These are phyloP conservation scores for Semicossyphus pulcher DNA, from an alignment of 2,113 vertebrate genomes.

Conservation along the genomic window DNA sequence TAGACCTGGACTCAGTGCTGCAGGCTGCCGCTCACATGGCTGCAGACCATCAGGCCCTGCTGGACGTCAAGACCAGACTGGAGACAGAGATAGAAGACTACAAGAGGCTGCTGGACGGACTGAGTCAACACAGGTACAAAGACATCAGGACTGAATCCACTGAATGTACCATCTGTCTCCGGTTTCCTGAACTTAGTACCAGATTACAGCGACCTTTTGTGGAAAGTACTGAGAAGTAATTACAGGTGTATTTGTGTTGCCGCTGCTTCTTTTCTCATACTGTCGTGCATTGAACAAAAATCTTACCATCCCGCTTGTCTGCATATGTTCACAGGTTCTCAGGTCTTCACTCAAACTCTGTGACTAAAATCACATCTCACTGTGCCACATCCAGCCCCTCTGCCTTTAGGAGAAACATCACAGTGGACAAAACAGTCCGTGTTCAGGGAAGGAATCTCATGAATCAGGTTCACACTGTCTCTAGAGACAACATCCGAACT, in stretches of 20 bases:
- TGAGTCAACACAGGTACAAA: neutral
- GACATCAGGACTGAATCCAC: too few species aligned
- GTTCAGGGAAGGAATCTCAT: neutral
- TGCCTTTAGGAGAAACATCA: neutral
- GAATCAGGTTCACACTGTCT: neutral
- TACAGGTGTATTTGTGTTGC: too few species aligned
- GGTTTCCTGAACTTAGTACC: neutral
- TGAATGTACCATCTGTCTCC: neutral
- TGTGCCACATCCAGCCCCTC: neutral
- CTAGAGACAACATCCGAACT: neutral
- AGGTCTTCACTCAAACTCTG: neutral
- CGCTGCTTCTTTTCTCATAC: too few species aligned
- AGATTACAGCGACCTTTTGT: neutral
- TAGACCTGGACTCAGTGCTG: constrained; percentile 35
- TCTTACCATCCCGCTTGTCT: neutral
- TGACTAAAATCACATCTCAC: neutral
- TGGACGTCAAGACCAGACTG: constrained; percentile 36
- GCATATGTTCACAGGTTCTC: constrained; percentile 25
- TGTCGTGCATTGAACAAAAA: neutral
- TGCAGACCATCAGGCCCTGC: constrained; percentile 28
- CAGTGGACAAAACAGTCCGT: neutral
- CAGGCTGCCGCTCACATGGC: constrained; percentile 21
- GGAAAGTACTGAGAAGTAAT: too few species aligned
- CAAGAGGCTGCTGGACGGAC: constrained; percentile 23
- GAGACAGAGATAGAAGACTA: constrained; percentile 41